Base-by-base conservation (phyloP, 2,797 vertebrate species). In the Emydoidea blandingii region DNA sequence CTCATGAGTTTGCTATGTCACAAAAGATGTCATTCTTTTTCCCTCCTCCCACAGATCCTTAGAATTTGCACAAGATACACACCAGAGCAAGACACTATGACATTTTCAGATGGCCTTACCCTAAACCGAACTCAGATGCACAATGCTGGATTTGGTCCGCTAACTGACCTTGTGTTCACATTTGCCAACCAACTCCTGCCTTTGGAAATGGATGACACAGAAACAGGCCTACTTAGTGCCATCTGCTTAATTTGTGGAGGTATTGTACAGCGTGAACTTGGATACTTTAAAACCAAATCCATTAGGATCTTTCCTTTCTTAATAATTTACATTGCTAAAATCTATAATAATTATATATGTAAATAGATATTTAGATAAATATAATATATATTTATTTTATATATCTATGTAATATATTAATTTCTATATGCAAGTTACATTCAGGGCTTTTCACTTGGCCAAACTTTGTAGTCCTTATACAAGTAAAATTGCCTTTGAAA, bases 221-320 rank as follows among this genome's bases (percentile, higher is more conserved):
- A 99, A 98, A 99, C 99, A 4, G 99, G 99, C 93, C 99, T 99
- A 88, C 99, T 99, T 91, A 99, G 99, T 98, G 99, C 99, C 98
- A 99, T 99, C 99, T 99, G 99, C 97, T 98, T 99, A 29, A 99
- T 99, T 94, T 99, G 99, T 95, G 99, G 99, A 99, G 99, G 99
- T 99, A 98, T 25, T 8, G 37, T 81, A 82, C 62, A 50, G 76
- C 65, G 3, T 12, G 2, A 65, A 11, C 49, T 90, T 18, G 0
- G 16, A 21, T 27, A 72, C 5, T 0, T 80, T 90, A 96, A 88
- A 76, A 88, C 74, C 41, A 68, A 29, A 56, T 2, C 0, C 1
- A 0, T 29, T 72, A 57, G 83, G 11, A 84, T 23, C 83, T 62
- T 83, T 16, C 3, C 11, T n/a, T 76, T 50, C 88, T 83, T 87